Conservation (phyloP, 23 tunicate genomes). For the Corella eumyota region DNA sequence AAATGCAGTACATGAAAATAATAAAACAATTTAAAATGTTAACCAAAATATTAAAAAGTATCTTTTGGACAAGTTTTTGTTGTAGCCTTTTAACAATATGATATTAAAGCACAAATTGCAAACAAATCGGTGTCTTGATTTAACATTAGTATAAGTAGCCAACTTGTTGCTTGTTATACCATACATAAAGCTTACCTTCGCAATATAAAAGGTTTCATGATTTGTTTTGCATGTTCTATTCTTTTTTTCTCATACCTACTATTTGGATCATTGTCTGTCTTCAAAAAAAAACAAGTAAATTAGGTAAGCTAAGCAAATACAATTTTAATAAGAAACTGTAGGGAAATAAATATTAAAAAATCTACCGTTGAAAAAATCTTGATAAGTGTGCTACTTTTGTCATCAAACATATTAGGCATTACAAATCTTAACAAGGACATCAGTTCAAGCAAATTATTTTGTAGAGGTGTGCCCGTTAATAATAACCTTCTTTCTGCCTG, state of each 20-base stretch:
- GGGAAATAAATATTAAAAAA: background rate
- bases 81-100: no score
- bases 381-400: constrained; percentile 59
- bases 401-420: constrained; percentile 96
- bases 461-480: constrained; percentile 95
- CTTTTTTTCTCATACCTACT: constrained; percentile 24
- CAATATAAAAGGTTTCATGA: constrained; percentile 96
- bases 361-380: constrained; percentile 42
- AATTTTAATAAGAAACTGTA: background rate
- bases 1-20: no score
- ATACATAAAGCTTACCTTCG: constrained; percentile 50
- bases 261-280: constrained; percentile 15
- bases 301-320: background rate
- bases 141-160: no score
- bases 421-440: constrained; percentile 88
- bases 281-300: background rate
- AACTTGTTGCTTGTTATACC: no score
- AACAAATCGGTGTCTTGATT: no score
- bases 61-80: no score
- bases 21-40: no score
- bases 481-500: constrained; percentile 62
- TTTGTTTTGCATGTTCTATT: constrained; percentile 71
- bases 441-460: constrained; percentile 86
- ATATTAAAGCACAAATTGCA: no score
- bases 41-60: no score